Conservation (phyloP, 2,888 invertebrate genomes). For the Hypolimnas misippus region DNA sequence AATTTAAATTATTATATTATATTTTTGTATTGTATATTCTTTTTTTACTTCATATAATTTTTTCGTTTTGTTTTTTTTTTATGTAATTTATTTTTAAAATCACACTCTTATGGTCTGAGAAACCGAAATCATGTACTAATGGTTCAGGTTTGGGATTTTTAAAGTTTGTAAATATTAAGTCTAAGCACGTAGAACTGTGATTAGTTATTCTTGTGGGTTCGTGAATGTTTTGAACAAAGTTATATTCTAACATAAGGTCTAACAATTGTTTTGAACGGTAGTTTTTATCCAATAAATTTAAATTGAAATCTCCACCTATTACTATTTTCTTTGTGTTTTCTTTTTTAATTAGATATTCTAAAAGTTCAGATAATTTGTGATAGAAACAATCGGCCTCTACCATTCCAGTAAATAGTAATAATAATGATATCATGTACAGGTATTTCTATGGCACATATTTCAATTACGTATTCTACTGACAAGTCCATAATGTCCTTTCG, state of each 20-base stretch:
- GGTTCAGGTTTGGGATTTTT: background rate
- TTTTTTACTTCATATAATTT: constrained; percentile 7
- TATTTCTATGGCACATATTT: constrained; percentile 38
- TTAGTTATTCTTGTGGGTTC: constrained; percentile 36
- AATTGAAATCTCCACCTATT: constrained; percentile 31
- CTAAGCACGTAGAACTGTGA: constrained; percentile 32
- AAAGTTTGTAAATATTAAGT: constrained; percentile 40
- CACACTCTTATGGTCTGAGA: constrained; percentile 5
- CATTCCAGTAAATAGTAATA: constrained; percentile 40
- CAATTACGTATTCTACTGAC: constrained; percentile 40
- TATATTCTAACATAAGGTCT: constrained; percentile 25
- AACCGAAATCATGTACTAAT: background rate
- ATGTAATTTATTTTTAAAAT: background rate
- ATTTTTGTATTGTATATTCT: constrained; percentile 18
- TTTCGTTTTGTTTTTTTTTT: background rate
- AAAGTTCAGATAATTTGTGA: constrained; percentile 19
- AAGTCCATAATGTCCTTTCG: constrained; percentile 31
- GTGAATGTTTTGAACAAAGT: constrained; percentile 35
- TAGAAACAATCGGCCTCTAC: constrained; percentile 37
- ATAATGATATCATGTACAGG: constrained; percentile 29
- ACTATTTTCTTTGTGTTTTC: constrained; percentile 30
- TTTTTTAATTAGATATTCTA: constrained; percentile 31
- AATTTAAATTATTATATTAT: constrained; percentile 31
- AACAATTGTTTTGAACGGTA: constrained; percentile 15
- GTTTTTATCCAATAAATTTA: constrained; percentile 19